These are phyloP conservation scores for Synanthedon formicaeformis DNA, from an alignment of 2,888 invertebrate species.

Conservation along the genomic window DNA sequence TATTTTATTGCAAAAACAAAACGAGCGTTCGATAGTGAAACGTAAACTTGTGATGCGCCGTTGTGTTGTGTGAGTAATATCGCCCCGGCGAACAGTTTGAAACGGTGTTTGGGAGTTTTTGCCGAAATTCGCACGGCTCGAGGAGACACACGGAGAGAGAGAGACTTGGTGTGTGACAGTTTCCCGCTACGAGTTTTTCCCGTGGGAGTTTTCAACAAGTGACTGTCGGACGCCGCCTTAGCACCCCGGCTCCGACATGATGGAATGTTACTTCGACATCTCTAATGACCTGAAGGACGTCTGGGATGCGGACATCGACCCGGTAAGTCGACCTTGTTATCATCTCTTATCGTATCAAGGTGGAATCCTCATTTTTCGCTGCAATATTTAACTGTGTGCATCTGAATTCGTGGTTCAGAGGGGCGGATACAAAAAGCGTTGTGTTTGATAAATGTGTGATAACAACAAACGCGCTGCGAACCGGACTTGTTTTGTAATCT, in stretches of 20 bases:
- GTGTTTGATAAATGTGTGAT: conserved; percentile 19
- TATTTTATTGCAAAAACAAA: conserved; percentile 50
- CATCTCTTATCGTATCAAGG: conserved; percentile 29
- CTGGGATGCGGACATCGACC: conserved; percentile 86
- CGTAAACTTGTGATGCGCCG: conserved; percentile 51
- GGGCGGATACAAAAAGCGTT: conserved; percentile 2
- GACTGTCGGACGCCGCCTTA: conserved; percentile 45
- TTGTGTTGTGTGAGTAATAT: conserved; percentile 41
- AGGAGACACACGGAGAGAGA: conserved; percentile 10
- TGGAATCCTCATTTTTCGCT: conserved; percentile 10
- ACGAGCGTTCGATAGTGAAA: conserved; percentile 60
- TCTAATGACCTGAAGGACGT: conserved; percentile 81
- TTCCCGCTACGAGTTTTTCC: conserved; percentile 41
- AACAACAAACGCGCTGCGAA: conserved; percentile 10
- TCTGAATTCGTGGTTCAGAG: conserved; percentile 1
- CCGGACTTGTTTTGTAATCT: conserved; percentile 36
- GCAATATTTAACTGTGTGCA: conserved; percentile 1
- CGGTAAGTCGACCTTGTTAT: conserved; percentile 75
- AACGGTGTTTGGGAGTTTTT: conserved; percentile 15
- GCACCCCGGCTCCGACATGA: conserved; percentile 70
- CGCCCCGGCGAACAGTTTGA: conserved; percentile 24
- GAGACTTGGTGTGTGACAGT: conserved; percentile 49
- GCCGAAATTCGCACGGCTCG: conserved; percentile 37
- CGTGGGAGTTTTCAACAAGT: conserved; percentile 30
- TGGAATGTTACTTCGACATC: conserved; percentile 83